Evolutionary conservation across 2,113 vertebrate species (phyloP), one percentile per base, ranked within the genome.

Genomic region (Capreolus pygargus): DNA sequence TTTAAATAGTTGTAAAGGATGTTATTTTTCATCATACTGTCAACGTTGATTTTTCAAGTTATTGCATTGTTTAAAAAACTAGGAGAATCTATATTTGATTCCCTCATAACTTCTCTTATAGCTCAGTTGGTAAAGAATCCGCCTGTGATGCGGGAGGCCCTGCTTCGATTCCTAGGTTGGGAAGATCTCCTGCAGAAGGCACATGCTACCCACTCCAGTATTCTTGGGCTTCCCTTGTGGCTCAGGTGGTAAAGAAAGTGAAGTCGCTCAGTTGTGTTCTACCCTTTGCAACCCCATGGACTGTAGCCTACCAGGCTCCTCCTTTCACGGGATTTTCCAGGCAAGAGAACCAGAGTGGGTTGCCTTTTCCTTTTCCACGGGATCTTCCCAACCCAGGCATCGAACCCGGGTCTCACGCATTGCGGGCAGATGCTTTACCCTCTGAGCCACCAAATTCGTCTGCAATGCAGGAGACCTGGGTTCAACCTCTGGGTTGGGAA

Each of bases 1-100:
- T 96, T 86, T 64, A 95, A 94, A 23, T 47, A 27, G 28, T 91
- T 93, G 43, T 36, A 87, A 58, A 89, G 28, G 7, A 30, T 90
- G 27, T 67, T 21, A 55, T 81, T 94, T 95, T 91, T 88, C 30
- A 92, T 47, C 15, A 21, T 74, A 39, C 83, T 54, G 1, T 88
- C 39, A 82, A 30, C n/a, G 25, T 39, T 76, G 85, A 74, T 30
- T 78, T 95, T 96, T 91, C 87, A 84, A 30, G 52, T 79, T 70
- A 23, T 78, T 50, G 27, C 5, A 5, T 74, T 57, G 81, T 89
- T 97, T 36, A 6, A 95, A 93, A 97, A 86, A 33, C 10, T 39
- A 58, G 33, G 45, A 50, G 30, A 39, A 23, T 87, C 39, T 90
- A 1, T 74, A 43, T 58, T 60, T 88, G 89, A 85, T 57, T 95